These are phyloP conservation scores for Geotrupes spiniger DNA, from an alignment of 2,888 invertebrate species.

Conservation along the genomic window DNA sequence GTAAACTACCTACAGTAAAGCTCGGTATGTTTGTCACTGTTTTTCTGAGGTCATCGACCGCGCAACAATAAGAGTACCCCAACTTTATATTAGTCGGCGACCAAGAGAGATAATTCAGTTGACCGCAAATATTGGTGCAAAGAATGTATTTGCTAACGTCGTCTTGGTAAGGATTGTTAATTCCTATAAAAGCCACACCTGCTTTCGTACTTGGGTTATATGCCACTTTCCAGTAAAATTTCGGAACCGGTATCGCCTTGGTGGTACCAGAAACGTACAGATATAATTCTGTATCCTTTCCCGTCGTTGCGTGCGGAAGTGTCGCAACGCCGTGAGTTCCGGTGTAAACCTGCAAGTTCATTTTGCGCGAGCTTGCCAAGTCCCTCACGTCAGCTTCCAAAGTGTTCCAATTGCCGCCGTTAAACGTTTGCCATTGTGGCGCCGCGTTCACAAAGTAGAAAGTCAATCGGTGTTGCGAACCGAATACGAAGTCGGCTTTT, in stretches of 20 bases:
- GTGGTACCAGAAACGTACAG: constrained; percentile 35
- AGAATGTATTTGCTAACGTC: constrained; percentile 30
- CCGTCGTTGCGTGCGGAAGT: constrained; percentile 50
- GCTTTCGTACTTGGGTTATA: constrained; percentile 52
- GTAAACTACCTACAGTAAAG: constrained; percentile 52
- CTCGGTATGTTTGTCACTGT: constrained; percentile 56
- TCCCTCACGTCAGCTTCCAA: constrained; percentile 52
- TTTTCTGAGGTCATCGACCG: constrained; percentile 56
- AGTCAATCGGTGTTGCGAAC: constrained; percentile 57
- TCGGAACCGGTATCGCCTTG: constrained; percentile 53
- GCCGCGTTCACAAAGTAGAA: constrained; percentile 65
- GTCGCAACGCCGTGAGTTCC: constrained; percentile 60
- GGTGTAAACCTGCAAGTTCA: constrained; percentile 55
- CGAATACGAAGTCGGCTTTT: constrained; percentile 61
- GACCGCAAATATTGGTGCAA: constrained; percentile 53
- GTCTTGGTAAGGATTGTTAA: constrained; percentile 58
- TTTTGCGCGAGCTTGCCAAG: constrained; percentile 44
- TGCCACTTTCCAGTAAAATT: constrained; percentile 58
- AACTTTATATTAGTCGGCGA: constrained; percentile 50
- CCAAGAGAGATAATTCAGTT: constrained; percentile 62
- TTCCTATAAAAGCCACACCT: constrained; percentile 60
- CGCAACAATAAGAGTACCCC: constrained; percentile 64
- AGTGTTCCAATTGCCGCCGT: constrained; percentile 57
- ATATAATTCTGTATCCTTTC: constrained; percentile 33
- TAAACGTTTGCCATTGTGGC: constrained; percentile 67